Evolutionary conservation across 1,140 invertebrate species (phyloP).

Genomic region (Pteromalus puparum): DNA sequence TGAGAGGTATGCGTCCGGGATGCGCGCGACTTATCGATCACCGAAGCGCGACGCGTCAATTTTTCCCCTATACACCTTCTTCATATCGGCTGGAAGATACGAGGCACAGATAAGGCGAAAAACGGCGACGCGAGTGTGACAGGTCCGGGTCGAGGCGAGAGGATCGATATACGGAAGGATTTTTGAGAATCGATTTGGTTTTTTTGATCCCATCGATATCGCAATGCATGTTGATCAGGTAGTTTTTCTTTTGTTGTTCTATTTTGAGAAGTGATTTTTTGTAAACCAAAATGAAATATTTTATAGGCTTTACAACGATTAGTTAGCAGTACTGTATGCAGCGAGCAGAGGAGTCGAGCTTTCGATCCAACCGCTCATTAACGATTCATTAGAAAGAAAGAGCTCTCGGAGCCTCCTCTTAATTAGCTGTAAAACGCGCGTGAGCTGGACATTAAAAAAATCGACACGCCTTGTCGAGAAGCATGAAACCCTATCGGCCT

Average conservation of each 20-base stretch:
- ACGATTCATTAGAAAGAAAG: conserved; percentile 4
- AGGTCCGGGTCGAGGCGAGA: not conserved
- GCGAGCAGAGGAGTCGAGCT: not conserved
- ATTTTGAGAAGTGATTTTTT: too few species aligned
- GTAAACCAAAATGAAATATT: too few species aligned
- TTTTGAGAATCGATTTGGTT: conserved; percentile 14
- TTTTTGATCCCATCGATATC: not conserved
- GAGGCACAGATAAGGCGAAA: not conserved
- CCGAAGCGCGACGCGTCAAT: conserved; percentile 6
- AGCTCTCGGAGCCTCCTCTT: not conserved
- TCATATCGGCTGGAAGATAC: not conserved
- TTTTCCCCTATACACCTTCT: conserved; percentile 11
- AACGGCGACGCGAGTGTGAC: not conserved
- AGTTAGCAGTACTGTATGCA: not conserved
- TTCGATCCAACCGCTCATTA: not conserved
- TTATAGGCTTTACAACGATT: too few species aligned
- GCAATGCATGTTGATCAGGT: too few species aligned
- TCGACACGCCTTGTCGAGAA: not conserved
- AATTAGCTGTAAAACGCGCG: conserved; percentile 39
- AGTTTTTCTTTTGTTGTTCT: too few species aligned
- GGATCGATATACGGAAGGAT: too few species aligned
- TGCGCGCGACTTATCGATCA: conserved; percentile 40
- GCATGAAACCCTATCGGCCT: not conserved
- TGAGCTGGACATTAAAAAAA: conserved; percentile 23
- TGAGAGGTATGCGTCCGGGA: conserved; percentile 31